Percentiles rank a stretch among this genome's conserved stretches.
These are phyloP conservation scores for Elmis aenea DNA, from an alignment of 2,888 invertebrate species.

Conservation along the genomic window DNA sequence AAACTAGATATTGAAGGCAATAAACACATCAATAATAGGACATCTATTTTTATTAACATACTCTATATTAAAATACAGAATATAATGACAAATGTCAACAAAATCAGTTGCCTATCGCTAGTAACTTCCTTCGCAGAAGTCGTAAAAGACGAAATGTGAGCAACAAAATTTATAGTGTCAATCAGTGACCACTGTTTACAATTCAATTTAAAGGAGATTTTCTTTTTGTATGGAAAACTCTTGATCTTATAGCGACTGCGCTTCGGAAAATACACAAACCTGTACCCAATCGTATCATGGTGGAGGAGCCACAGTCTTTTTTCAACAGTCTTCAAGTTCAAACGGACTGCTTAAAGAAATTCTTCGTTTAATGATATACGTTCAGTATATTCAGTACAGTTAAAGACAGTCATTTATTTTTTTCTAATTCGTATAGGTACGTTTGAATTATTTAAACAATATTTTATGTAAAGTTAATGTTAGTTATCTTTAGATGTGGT, in stretches of 20 bases:
- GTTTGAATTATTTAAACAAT: too few relatives aligned
- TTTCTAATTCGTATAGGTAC: too few relatives aligned
- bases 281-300: constrained; percentile 26
- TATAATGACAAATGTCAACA: constrained; percentile 9
- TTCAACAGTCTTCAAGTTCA: constrained; percentile 23
- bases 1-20: too few relatives aligned
- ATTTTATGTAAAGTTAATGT: too few relatives aligned
- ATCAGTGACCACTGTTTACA: constrained; percentile 38
- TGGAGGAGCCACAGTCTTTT: constrained; percentile 29
- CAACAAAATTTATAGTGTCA: constrained; percentile 38
- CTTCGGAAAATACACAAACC: constrained; percentile 21
- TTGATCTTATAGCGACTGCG: constrained; percentile 30
- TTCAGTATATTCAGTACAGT: too few relatives aligned
- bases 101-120: constrained; percentile 15
- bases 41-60: too few relatives aligned
- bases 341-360: constrained; percentile 6
- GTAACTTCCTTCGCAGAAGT: constrained; percentile 24
- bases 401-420: too few relatives aligned
- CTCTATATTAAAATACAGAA: too few relatives aligned
- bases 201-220: constrained; percentile 37
- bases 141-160: constrained; percentile 25
- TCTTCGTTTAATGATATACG: too few relatives aligned
- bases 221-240: constrained; percentile 28
- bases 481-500: constrained; percentile 28
- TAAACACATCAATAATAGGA: too few relatives aligned